Conservation (phyloP, 2,113 vertebrate genomes). For the Semnopithecus entellus region DNA sequence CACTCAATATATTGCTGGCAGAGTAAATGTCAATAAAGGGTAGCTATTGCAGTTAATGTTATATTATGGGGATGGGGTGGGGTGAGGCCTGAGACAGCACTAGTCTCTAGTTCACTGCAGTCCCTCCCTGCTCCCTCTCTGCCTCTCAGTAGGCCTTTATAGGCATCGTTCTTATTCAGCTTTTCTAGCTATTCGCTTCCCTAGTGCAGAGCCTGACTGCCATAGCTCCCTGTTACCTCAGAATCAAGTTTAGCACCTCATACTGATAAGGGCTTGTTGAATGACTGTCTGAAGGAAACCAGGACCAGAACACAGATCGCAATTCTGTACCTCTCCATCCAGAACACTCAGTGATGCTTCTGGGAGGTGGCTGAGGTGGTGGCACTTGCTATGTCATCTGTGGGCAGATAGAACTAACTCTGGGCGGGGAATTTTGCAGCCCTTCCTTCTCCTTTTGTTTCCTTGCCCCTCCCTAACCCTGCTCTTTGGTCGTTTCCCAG, state of each 20-base stretch:
- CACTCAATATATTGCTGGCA: background rate
- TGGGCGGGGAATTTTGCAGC: background rate
- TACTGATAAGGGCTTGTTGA: background rate
- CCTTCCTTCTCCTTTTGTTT: background rate
- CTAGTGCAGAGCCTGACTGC: background rate
- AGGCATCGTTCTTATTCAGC: background rate
- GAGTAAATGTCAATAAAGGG: background rate
- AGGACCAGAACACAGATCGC: background rate
- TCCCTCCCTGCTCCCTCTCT: background rate
- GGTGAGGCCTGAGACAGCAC: background rate
- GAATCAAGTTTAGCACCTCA: background rate
- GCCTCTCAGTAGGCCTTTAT: background rate
- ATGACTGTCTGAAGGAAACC: background rate
- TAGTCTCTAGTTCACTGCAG: background rate
- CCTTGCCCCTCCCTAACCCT: background rate
- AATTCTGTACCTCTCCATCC: background rate
- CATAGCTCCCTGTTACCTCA: rapidly evolving
- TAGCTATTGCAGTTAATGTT: background rate
- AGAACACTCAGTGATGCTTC: background rate
- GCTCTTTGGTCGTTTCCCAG: background rate
- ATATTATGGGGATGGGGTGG: too few species aligned
- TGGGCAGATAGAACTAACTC: background rate
- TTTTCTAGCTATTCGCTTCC: background rate
- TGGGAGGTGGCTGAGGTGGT: background rate
- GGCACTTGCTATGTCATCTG: background rate